Evolutionary conservation across 2,888 invertebrate genomes (phyloP).

Genomic region (Cylloceria caligata): DNA sequence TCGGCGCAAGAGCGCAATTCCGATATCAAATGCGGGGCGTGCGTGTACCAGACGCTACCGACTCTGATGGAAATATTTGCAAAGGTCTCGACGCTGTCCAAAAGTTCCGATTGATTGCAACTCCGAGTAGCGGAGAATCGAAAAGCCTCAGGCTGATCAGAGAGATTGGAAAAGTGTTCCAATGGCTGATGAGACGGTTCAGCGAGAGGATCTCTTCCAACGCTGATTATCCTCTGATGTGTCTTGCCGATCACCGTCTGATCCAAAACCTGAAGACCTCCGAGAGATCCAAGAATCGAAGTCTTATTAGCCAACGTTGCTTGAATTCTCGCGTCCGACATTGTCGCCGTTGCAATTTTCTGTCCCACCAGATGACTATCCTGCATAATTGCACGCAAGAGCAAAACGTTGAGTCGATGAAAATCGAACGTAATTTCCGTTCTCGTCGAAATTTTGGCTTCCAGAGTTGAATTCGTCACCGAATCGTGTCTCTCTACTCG

Average conservation of each 20-base stretch:
- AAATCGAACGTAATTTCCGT: constrained; percentile 97
- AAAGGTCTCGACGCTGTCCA: constrained; percentile 72
- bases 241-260: constrained; percentile 93
- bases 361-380: constrained; percentile 90
- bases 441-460: constrained; percentile 83
- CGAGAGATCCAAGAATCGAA: constrained; percentile 93
- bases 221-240: constrained; percentile 94
- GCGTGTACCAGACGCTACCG: constrained; percentile 93
- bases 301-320: constrained; percentile 89
- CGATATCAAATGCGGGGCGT: constrained; percentile 93
- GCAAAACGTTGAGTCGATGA: constrained; percentile 94
- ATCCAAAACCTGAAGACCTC: constrained; percentile 96
- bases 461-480: constrained; percentile 74
- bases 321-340: constrained; percentile 95
- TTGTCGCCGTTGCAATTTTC: constrained; percentile 97
- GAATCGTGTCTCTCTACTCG: constrained; percentile 77
- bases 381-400: constrained; percentile 92
- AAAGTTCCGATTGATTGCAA: constrained; percentile 70
- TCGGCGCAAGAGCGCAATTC: constrained; percentile 95
- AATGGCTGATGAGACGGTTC: constrained; percentile 82
- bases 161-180: constrained; percentile 80
- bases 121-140: constrained; percentile 85
- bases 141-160: constrained; percentile 85
- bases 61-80: constrained; percentile 83
- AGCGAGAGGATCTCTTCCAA: constrained; percentile 91